Evolutionary conservation across 2,113 vertebrate genomes (phyloP).

Genomic region (Platycercus adscitus): DNA sequence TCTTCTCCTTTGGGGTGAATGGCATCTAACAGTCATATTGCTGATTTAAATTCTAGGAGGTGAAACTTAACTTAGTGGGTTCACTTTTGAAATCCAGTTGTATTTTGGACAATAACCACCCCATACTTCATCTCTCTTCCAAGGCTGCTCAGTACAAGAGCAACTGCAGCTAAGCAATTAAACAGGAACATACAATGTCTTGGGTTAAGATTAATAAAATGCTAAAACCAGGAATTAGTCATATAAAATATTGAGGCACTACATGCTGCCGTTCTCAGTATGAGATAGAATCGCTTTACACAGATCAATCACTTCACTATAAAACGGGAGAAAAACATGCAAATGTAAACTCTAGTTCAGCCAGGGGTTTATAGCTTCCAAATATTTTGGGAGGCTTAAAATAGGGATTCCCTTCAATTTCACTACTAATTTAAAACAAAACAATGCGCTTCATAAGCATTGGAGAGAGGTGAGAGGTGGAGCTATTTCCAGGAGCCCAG

Average conservation of each 20-base stretch:
- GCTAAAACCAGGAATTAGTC: constrained; percentile 39
- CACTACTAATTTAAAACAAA: not conserved
- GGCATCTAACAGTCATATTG: not conserved
- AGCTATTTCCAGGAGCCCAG: not conserved
- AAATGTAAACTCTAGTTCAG: not conserved
- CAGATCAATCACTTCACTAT: constrained; percentile 6
- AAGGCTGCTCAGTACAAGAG: not conserved
- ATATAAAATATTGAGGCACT: constrained; percentile 48
- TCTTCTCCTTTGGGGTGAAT: constrained; percentile 35
- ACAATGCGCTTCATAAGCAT: not conserved
- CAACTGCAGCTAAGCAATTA: not conserved
- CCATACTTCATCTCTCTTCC: not conserved
- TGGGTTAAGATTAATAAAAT: constrained; percentile 29
- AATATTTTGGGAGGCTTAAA: not conserved
- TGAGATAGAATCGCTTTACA: constrained; percentile 34
- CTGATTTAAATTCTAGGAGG: constrained; percentile 10
- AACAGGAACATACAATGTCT: not conserved
- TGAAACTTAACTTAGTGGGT: not conserved
- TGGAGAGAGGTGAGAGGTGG: not conserved
- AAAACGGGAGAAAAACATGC: not conserved
- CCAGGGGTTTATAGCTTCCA: not conserved
- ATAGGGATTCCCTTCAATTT: not conserved
- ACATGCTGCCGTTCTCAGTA: constrained; percentile 6
- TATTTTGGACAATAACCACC: not conserved
- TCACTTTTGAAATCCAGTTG: not conserved